Evolutionary conservation across 2,888 invertebrate genomes (phyloP).

Genomic region (Dynastes grantii): DNA sequence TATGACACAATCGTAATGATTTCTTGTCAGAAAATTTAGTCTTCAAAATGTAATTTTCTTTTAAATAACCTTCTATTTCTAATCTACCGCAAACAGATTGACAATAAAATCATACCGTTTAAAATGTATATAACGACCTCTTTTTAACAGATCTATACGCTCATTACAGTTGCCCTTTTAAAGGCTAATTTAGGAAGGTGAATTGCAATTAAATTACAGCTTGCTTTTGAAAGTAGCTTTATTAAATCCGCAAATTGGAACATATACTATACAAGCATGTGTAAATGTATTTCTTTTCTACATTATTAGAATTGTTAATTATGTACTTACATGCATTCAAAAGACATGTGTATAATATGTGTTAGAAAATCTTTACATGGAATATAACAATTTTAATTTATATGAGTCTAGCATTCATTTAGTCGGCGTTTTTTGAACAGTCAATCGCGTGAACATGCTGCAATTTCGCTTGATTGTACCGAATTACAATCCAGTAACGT

Average conservation of each 20-base stretch:
- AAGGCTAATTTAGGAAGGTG: slow-evolving; percentile 13
- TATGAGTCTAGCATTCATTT: background rate
- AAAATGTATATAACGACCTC: background rate
- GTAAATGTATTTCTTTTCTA: slow-evolving; percentile 5
- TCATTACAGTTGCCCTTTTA: slow-evolving; percentile 25
- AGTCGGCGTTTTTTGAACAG: background rate
- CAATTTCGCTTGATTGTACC: background rate
- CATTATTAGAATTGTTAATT: slow-evolving; percentile 20
- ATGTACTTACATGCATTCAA: background rate
- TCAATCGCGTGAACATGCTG: background rate
- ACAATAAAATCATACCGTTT: background rate
- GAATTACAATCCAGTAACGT: background rate
- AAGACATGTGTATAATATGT: background rate
- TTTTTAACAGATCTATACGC: background rate
- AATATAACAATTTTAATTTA: background rate
- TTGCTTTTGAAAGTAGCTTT: slow-evolving; percentile 8
- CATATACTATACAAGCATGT: background rate
- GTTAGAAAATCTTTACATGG: background rate
- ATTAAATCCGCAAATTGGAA: slow-evolving; percentile 23
- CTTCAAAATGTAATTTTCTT: too few relatives aligned
- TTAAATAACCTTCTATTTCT: too few relatives aligned
- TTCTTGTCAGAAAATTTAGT: too few relatives aligned
- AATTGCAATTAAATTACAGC: slow-evolving; percentile 5
- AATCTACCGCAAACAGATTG: background rate
- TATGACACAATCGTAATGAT: too few relatives aligned